Conservation (phyloP, 1,140 invertebrate species). For the Drosophila biarmipes region DNA sequence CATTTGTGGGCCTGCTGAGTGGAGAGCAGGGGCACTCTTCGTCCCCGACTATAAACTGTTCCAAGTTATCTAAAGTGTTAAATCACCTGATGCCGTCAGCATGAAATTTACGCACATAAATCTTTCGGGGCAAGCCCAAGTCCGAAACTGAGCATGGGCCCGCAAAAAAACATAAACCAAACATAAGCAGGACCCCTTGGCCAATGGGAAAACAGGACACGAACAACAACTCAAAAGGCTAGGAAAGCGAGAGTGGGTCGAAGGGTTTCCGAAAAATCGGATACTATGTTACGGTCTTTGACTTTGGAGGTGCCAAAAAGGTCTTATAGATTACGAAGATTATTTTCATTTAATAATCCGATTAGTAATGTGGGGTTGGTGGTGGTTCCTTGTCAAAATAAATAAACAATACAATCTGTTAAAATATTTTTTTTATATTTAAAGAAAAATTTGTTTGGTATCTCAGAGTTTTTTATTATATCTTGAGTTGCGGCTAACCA, state of each 20-base stretch:
- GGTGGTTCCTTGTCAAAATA: too few relatives aligned
- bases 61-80: conserved; percentile 84
- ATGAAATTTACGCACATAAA: conserved; percentile 83
- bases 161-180: conserved; percentile 75
- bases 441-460: too few relatives aligned
- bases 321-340: too few relatives aligned
- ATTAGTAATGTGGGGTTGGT: too few relatives aligned
- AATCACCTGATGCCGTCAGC: conserved; percentile 84
- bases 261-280: neutral
- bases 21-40: conserved; percentile 6
- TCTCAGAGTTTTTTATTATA: too few relatives aligned
- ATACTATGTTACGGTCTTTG: neutral
- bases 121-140: conserved; percentile 66
- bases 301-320: too few relatives aligned
- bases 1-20: too few relatives aligned
- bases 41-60: conserved; percentile 71
- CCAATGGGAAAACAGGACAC: conserved; percentile 22
- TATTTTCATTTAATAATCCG: too few relatives aligned
- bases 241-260: conserved; percentile 40
- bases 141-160: conserved; percentile 59
- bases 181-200: conserved; percentile 64
- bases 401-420: too few relatives aligned
- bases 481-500: too few relatives aligned
- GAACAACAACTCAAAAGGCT: conserved; percentile 41
- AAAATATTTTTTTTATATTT: too few relatives aligned